phyloP scores from a whole-genome alignment of 2,113 vertebrate species.

The Ceuthmochares aereus region DNA sequence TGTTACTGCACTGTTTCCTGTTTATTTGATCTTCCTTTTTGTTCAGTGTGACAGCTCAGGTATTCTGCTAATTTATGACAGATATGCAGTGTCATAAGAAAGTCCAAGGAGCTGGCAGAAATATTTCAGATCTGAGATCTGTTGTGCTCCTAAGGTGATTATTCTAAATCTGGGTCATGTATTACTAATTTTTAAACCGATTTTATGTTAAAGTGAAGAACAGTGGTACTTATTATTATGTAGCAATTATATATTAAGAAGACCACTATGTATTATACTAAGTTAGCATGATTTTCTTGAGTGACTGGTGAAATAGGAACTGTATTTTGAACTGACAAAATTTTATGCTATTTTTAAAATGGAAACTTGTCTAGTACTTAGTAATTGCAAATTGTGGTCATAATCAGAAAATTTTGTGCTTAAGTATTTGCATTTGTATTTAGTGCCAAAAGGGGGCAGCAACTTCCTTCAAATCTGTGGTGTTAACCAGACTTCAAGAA shows the following conservation, averaged over 20 bases:
- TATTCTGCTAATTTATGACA: background rate
- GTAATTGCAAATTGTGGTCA: background rate
- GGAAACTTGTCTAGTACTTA: background rate
- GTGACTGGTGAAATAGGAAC: background rate
- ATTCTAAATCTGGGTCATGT: background rate
- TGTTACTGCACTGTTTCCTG: background rate
- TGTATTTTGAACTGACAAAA: background rate
- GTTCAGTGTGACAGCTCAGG: background rate
- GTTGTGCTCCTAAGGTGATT: background rate
- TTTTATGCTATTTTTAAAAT: background rate
- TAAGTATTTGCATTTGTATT: background rate
- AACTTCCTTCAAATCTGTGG: conserved; percentile 20
- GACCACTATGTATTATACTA: background rate
- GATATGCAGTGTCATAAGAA: background rate
- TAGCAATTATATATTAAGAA: background rate
- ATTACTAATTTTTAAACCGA: background rate
- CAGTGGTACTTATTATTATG: accelerated
- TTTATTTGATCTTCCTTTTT: background rate
- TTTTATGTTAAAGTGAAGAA: background rate
- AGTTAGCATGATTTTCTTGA: background rate
- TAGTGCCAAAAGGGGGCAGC: conserved; percentile 68
- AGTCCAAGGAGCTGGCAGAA: background rate
- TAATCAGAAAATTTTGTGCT: background rate
- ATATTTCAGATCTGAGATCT: background rate
- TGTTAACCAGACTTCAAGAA: accelerated